Percentiles rank a stretch among this genome's conserved stretches.
Evolutionary conservation across 1,140 invertebrate species (phyloP).

Genomic region (Penaeus japonicus): DNA sequence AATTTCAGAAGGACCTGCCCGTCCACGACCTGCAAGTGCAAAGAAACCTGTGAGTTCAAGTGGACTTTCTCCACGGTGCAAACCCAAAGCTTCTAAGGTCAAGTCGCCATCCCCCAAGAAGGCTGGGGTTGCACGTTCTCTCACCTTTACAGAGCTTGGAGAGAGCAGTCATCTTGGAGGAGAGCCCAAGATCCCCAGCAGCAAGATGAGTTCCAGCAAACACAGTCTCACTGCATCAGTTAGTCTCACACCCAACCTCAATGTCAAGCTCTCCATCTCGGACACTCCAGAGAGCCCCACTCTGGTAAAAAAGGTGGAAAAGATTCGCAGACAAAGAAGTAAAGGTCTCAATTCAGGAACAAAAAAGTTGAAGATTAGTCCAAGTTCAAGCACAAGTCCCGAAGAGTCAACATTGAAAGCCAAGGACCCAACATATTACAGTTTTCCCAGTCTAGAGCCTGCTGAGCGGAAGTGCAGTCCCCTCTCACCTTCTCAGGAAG

Average conservation of each 20-base stretch:
- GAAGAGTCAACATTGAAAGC: slow-evolving; percentile 35
- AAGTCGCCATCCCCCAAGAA: slow-evolving; percentile 52
- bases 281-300: slow-evolving; percentile 52
- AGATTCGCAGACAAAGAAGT: slow-evolving; percentile 52
- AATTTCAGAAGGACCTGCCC: slow-evolving; percentile 3
- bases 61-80: slow-evolving; percentile 36
- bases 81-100: slow-evolving; percentile 48
- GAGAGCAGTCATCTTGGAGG: slow-evolving; percentile 46
- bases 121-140: slow-evolving; percentile 44
- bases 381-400: slow-evolving; percentile 43
- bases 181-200: slow-evolving; percentile 41
- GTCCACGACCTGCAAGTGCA: slow-evolving; percentile 39
- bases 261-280: slow-evolving; percentile 55
- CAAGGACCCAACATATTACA: slow-evolving; percentile 40
- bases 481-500: slow-evolving; percentile 41
- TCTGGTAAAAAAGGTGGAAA: slow-evolving; percentile 56
- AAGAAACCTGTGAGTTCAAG: slow-evolving; percentile 36
- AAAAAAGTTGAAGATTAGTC: slow-evolving; percentile 54
- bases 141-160: slow-evolving; percentile 53
- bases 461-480: slow-evolving; percentile 47
- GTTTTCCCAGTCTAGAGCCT: slow-evolving; percentile 35
- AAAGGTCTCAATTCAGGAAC: slow-evolving; percentile 48
- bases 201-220: slow-evolving; percentile 50
- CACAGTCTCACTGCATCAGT: slow-evolving; percentile 55
- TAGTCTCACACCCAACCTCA: slow-evolving; percentile 53